Conservation (phyloP, 2,797 vertebrate genomes). For the Manis crassicaudata region DNA sequence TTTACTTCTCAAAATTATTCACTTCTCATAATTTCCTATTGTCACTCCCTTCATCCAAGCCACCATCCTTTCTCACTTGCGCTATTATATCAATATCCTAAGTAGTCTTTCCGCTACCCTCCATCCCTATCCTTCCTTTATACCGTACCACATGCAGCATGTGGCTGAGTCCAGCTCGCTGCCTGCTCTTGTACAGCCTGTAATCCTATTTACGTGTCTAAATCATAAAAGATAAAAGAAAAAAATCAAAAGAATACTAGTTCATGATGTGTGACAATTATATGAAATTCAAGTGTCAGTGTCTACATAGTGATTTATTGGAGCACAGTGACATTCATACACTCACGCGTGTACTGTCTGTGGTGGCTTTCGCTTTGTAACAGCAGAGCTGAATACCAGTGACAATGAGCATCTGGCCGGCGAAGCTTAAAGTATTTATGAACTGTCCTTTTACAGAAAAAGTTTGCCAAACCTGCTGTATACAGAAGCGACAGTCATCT, state of each 20-base stretch:
- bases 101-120: neutral
- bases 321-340: neutral
- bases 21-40: neutral
- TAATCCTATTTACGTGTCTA: neutral
- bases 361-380: neutral
- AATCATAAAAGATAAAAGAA: neutral
- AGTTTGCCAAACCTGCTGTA: neutral
- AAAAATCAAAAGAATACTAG: neutral
- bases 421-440: neutral
- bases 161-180: neutral
- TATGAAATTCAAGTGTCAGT: neutral
- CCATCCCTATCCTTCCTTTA: neutral
- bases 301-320: neutral
- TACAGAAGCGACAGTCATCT: neutral
- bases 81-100: neutral
- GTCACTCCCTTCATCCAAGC: neutral
- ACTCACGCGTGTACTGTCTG: neutral
- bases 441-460: neutral
- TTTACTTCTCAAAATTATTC: neutral
- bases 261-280: neutral
- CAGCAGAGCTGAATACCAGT: neutral
- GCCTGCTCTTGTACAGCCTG: neutral
- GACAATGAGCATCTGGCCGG: neutral
- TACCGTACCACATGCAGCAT: rapidly evolving
- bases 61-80: too few species aligned